Evolutionary conservation across 2,113 vertebrate species (phyloP), one percentile per base, ranked within the genome.

Genomic region (Catharus minimus): DNA sequence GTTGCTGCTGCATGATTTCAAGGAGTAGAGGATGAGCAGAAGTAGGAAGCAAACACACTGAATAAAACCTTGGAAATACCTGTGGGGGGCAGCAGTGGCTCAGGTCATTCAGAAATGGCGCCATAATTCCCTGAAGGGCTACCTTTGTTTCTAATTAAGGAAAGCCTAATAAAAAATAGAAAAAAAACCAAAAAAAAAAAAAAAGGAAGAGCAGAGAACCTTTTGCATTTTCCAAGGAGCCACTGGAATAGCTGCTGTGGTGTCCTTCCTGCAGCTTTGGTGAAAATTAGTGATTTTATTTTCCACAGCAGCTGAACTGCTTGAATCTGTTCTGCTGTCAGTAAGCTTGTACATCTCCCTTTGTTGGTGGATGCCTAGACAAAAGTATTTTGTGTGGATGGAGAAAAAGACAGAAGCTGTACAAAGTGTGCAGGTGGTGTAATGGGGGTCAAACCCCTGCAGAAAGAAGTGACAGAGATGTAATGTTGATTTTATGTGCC

Each of bases 401-500:
- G 50, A 90, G 83, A 46, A 90, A 44, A 91, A 68, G 86, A 36
- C 87, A 92, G 86, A 75, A 88, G 69, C 66, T 57, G 30, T 66
- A n/a, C 52, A 20, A 93, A 88, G 73, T 28, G 49, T 46, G 27
- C 4, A 5, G 80, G 41, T 90, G 69, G 92, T 86, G 93, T 92
- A 67, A 86, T 72, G 38, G 79, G 81, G 66, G 83, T 94, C 71
- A 92, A 73, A 84, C 38, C 49, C 53, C 65, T 61, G 56, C 44
- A 93, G 80, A 94, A 92, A 62, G 71, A 90, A 67, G 82, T 84
- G 62, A 79, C 69, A 79, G 91, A 90, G 75, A 74, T 73, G 49
- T 49, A 72, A 90, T 20, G 69, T 68, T 96, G 95, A 95, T 92
- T 95, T 94, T 94, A 92, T 73, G 66, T 89, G 86, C 46, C 49